Evolutionary conservation across 2,888 invertebrate genomes (phyloP), one percentile per base, ranked within the genome.

Genomic region (Ormia ochracea): DNA sequence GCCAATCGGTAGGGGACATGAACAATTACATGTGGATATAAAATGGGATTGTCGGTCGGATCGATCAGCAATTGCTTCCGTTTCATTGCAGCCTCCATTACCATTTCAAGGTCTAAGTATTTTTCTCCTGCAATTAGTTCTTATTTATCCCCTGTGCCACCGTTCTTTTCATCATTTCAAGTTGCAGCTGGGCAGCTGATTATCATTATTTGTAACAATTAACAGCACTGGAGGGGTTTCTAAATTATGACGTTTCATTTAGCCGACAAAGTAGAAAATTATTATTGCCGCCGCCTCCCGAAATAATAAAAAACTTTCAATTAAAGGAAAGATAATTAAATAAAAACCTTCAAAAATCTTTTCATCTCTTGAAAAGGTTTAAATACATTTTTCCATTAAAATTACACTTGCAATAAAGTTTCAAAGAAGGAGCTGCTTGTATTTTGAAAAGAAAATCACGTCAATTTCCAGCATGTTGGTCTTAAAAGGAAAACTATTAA

Each of bases 181-280:
- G 5, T 12, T n/a, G 21, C 21, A 21, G n/a, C 9, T 21, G 1
- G 1, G 26, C 21, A 59, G 14, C 61, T 54, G 31, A 33, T 36
- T 14, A 68, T 68, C 45, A n/a, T 28, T 23, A 52, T 41, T 43
- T 28, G 19, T 54, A 19, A 36, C 43, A 56, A 54, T 50, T 45
- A 23, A 10, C 58, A 36, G 26, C 50, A 68, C 23, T 36, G 61
- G 73, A 56, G 19, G n/a, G 10, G 19, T 23, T 17, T 26, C 28
- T 28, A 14, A 75, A 68, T 52, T 75, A 69, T 69, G 36, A 52
- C n/a, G 36, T 33, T 48, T 0, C 17, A 21, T 61, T 54, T 54
- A 38, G 59, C 75, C 75, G 75, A 68, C 54, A 68, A 75, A 75
- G 68, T 68, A 19, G 26, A 43, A 41, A 50, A 43, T 61, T 21